Evolutionary conservation across 2,888 invertebrate genomes (phyloP).

Genomic region (Microdon myrmicae): DNA sequence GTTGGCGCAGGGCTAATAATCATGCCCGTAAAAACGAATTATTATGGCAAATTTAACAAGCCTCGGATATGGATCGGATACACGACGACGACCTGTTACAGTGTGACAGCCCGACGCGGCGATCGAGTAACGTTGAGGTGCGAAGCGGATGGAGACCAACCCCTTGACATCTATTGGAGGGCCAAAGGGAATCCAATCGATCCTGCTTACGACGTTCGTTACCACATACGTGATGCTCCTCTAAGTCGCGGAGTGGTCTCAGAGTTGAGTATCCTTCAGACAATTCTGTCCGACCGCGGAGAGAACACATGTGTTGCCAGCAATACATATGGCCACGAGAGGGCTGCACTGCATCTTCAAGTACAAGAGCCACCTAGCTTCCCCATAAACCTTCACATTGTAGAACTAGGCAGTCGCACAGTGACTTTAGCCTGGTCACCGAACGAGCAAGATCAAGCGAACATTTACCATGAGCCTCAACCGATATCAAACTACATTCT

Average conservation of each 20-base stretch:
- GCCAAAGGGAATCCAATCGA: conserved; percentile 68
- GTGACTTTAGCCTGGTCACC: conserved; percentile 71
- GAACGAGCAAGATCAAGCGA: conserved; percentile 65
- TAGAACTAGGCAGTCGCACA: conserved; percentile 70
- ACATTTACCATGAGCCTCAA: conserved; percentile 64
- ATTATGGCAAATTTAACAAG: no score
- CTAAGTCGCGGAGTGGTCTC: conserved; percentile 68
- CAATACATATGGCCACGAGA: conserved; percentile 73
- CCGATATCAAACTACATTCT: conserved; percentile 71
- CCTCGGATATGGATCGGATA: no score
- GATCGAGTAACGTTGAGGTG: conserved; percentile 69
- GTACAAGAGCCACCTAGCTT: conserved; percentile 73
- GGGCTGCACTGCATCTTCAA: conserved; percentile 67
- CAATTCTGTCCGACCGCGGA: conserved; percentile 69
- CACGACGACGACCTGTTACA: no score
- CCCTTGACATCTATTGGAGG: conserved; percentile 70
- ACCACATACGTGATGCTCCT: conserved; percentile 65
- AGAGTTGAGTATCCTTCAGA: conserved; percentile 70
- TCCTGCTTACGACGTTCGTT: conserved; percentile 68
- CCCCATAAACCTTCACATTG: conserved; percentile 70
- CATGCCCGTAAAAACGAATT: no score
- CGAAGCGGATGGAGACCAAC: conserved; percentile 70
- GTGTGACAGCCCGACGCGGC: conserved; percentile 69
- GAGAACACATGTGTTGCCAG: conserved; percentile 73
- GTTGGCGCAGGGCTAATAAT: no score